Conservation (phyloP, 2,113 vertebrate species). For the Scopus umbretta region DNA sequence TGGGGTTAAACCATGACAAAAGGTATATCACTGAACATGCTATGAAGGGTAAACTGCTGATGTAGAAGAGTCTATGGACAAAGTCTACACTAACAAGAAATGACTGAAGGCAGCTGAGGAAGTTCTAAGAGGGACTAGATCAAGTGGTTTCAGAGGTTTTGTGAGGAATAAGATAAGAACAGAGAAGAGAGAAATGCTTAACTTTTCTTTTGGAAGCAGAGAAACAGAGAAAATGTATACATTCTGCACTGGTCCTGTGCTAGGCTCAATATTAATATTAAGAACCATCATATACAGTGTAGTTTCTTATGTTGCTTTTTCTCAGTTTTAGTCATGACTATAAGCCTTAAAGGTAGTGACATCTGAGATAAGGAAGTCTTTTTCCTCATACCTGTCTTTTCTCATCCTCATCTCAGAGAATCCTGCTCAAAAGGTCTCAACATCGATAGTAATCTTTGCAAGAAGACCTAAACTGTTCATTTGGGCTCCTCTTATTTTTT, state of each 20-base stretch:
- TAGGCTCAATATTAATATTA: not conserved
- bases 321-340: not conserved
- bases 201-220: not conserved
- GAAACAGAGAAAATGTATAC: not conserved
- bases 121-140: not conserved
- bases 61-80: not conserved
- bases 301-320: not conserved
- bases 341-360: not conserved
- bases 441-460: not conserved
- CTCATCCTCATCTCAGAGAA: not conserved
- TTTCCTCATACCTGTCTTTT: not conserved
- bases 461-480: not conserved
- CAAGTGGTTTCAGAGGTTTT: not conserved
- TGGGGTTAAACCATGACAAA: no score
- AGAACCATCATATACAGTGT: not conserved
- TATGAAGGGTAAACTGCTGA: not conserved
- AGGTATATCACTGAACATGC: not conserved
- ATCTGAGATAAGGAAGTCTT: not conserved
- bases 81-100: not conserved
- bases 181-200: not conserved
- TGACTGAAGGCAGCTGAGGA: not conserved
- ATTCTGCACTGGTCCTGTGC: not conserved
- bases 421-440: not conserved
- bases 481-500: not conserved
- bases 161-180: not conserved